Conservation (phyloP, 2,797 vertebrate species). For the Phoebastria nigripes region DNA sequence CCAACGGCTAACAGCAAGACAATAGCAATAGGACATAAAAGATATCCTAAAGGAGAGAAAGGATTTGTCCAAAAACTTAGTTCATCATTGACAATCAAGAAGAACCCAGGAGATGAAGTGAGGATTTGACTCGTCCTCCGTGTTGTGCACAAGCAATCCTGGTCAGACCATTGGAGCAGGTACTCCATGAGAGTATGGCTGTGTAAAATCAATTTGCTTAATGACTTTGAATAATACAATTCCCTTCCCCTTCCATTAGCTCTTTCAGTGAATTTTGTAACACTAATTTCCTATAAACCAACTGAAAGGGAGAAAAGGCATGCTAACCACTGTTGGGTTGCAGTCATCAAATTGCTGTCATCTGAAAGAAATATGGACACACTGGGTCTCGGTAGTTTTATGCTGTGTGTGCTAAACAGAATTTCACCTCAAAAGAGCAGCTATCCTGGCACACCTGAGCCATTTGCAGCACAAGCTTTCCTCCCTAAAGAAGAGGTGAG, state of each 20-base stretch:
- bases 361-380: background rate
- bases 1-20: background rate
- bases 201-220: background rate
- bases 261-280: background rate
- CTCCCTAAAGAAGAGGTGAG: background rate
- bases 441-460: background rate
- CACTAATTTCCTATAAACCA: background rate
- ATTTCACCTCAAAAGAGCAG: background rate
- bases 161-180: background rate
- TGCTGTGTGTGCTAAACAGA: background rate
- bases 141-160: background rate
- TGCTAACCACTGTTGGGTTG: background rate
- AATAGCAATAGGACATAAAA: background rate
- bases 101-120: background rate
- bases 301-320: background rate
- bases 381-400: background rate
- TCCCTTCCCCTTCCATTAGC: background rate
- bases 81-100: background rate
- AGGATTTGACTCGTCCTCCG: background rate
- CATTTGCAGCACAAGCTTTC: background rate
- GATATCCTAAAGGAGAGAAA: background rate
- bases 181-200: background rate
- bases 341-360: background rate
- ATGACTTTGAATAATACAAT: background rate
- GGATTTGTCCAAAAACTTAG: background rate